phyloP scores from a whole-genome alignment of 2,888 invertebrate genomes.

The Rhagonycha lutea region DNA sequence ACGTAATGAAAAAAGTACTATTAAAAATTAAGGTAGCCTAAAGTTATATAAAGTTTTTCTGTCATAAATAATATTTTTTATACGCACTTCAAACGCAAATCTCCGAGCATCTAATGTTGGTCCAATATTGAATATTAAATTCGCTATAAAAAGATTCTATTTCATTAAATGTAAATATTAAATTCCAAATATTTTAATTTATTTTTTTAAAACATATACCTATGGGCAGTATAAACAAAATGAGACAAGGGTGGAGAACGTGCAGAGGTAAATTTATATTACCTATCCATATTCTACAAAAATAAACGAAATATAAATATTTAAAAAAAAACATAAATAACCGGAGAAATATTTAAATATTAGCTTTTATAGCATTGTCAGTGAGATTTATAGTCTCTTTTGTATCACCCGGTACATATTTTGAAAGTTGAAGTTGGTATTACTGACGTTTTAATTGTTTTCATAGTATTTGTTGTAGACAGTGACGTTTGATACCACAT shows the following conservation, averaged over 20 bases:
- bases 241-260: not conserved
- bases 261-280: not conserved
- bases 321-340: no score
- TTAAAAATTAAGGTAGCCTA: not conserved
- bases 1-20: not conserved
- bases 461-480: no score
- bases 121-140: not conserved
- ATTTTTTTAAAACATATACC: not conserved
- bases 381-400: no score
- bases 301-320: not conserved
- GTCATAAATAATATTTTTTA: not conserved
- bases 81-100: not conserved
- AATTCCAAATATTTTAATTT: not conserved
- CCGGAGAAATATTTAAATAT: no score
- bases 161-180: not conserved
- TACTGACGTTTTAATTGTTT: no score
- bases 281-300: not conserved
- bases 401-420: no score
- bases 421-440: no score
- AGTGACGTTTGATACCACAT: no score
- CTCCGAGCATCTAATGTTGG: not conserved
- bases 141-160: not conserved
- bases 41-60: not conserved
- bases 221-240: not conserved
- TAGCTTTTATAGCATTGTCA: no score